Evolutionary conservation across 2,797 vertebrate species (phyloP), one percentile per base, ranked within the genome.

Genomic region (Premnoplex brunnescens): DNA sequence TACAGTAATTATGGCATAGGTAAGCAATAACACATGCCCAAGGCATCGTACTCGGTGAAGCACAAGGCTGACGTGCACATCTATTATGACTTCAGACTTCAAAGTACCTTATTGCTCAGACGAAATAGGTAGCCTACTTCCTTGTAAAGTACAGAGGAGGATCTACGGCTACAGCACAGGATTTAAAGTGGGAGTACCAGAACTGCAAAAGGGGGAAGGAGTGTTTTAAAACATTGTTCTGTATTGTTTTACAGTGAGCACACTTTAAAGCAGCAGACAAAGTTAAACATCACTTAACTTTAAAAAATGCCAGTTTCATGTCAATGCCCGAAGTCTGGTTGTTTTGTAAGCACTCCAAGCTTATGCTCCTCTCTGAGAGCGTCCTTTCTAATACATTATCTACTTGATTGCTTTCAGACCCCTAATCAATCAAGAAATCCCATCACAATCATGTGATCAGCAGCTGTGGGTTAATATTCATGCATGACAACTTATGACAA

Each of bases 41-140:
- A 32, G 69, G 96, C 96, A 95, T 90, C 89, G 62, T 95, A 96
- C 85, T 89, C 92, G 96, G 96, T n/a, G 94, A 96, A 90, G 96
- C 97, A 97, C 0, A 48, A 96, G 96, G 95, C 95, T 95, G 91
- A 89, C 41, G 58, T 94, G 91, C 43, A n/a, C 39, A 89, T 82
- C 82, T 92, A 69, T 91, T 96, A 97, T 63, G 91, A 73, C 91
- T 88, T 94, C 91, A 96, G 96, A 91, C 84, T 93, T 94, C 91
- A 95, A 88, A 97, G 95, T 87, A 75, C 94, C 81, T 97, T 92
- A 96, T 43, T 62, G 93, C 91, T 97, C 91, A 94, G 94, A 95
- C 89, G 94, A 96, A 97, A 97, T 71, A 81, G 89, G 95, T 95
- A 97, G 67, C 36, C 67, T 91, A 7, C 82, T 87, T 81, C 37